Evolutionary conservation across 1,140 invertebrate genomes (phyloP), one percentile per base, ranked within the genome.

Genomic region (Drosophila subpulchrella): DNA sequence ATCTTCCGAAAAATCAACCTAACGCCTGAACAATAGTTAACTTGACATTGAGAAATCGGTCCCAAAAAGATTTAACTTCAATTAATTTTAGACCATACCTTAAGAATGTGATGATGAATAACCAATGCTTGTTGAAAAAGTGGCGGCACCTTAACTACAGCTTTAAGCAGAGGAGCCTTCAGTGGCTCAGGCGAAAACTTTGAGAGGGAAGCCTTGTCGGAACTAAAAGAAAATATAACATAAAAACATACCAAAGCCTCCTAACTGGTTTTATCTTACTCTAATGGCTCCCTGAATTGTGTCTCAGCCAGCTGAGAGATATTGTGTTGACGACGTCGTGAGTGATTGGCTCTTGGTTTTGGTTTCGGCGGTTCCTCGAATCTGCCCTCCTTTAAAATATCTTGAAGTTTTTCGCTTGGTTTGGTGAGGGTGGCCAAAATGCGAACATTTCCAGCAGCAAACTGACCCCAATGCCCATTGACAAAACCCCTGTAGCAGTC

Each of bases 371-470:
- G 42, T 6, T 70, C 56, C 0, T 44, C 48, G 0, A 41, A 7
- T 3, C 39, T 36, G 91, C 93, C 34, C 94, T 94, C 94, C 72
- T 94, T 95, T 71, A 95, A 95, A 11, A 95, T 86, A 66, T 94
- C 92, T 63, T 95, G 76, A 55, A 95, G 92, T 11, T 93, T 88
- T 39, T 78, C 78, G 1, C 96, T 94, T n/a, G 98, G 98, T 91
- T 95, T 94, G 3, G 94, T 94, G 55, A 98, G 93, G 4, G 97
- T 96, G 11, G 98, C 97, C 62, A 99, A 92, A 39, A 99, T 95
- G 81, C 98, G 97, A 12, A 98, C 96, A 91, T 95, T 95, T 83
- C 98, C 97, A 3, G 96, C 95, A 1, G 96, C 96, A 93, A 99
- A 98, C 79, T 97, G 95, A 10, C 98, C 98, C 84, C 94, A 93